phyloP scores from a whole-genome alignment of 92 coral and sea anemone genomes.

The Porites evermanni region DNA sequence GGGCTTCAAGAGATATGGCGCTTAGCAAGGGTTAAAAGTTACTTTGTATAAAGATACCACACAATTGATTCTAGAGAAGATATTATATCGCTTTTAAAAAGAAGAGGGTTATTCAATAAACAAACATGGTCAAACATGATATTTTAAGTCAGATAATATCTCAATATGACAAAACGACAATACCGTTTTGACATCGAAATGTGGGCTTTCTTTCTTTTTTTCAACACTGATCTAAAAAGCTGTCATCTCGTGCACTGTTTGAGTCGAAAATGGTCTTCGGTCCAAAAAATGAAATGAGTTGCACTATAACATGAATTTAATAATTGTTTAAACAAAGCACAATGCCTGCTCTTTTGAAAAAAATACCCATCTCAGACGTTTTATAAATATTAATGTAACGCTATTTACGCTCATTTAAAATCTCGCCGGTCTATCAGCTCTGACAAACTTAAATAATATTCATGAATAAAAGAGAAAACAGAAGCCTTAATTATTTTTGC shows the following conservation, averaged over 20 bases:
- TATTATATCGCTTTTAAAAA: slow-evolving; percentile 11
- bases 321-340: slow-evolving; percentile 40
- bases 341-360: neutral
- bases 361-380: neutral
- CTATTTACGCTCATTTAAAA: neutral
- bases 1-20: neutral
- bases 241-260: neutral
- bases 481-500: neutral
- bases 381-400: neutral
- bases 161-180: neutral
- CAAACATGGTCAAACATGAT: slow-evolving; percentile 41
- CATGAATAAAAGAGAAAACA: neutral
- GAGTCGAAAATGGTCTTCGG: neutral
- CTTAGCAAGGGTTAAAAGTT: neutral
- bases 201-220: neutral
- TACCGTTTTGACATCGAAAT: neutral
- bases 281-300: neutral
- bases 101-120: neutral
- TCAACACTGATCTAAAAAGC: neutral
- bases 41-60: neutral
- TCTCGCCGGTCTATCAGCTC: neutral
- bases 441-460: neutral
- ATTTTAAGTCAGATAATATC: neutral
- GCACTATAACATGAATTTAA: neutral
- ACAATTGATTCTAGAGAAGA: slow-evolving; percentile 4